phyloP scores from a whole-genome alignment of 2,113 vertebrate genomes.

The Cyprinodon tularosa region DNA sequence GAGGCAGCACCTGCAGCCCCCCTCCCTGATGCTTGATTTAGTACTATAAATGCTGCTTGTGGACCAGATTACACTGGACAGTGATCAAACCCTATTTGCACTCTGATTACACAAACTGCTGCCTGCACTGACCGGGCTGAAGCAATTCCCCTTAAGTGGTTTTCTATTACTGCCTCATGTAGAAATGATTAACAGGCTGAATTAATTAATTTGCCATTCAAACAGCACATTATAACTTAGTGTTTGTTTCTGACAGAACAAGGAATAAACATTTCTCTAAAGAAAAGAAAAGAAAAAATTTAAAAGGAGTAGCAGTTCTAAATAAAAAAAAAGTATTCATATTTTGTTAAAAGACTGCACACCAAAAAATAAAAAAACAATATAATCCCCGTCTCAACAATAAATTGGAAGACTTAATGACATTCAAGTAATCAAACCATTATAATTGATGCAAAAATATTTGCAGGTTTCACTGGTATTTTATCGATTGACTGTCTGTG shows the following conservation, averaged over 20 bases:
- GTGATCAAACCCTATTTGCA: constrained; percentile 99
- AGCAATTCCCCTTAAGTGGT: constrained; percentile 91
- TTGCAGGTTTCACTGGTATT: background rate
- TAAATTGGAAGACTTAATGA: background rate
- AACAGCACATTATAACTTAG: constrained; percentile 65
- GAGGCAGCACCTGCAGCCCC: constrained; percentile 87
- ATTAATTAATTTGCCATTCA: constrained; percentile 84
- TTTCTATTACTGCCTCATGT: constrained; percentile 87
- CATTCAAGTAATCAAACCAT: background rate
- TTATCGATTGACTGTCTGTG: background rate
- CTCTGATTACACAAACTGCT: constrained; percentile 96
- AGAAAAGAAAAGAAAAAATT: background rate
- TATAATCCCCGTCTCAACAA: background rate
- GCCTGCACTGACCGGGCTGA: constrained; percentile 90
- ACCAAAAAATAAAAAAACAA: background rate
- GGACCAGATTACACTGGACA: constrained; percentile 96
- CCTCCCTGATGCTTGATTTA: constrained; percentile 88
- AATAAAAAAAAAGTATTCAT: background rate
- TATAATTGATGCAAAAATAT: background rate
- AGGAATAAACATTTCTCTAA: background rate
- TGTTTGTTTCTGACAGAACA: background rate
- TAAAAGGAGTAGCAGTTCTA: background rate
- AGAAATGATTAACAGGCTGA: constrained; percentile 92
- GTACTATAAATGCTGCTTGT: constrained; percentile 87
- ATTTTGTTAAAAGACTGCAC: background rate